Conservation (phyloP, 2,113 vertebrate genomes). For the Heloderma charlesbogerti region DNA sequence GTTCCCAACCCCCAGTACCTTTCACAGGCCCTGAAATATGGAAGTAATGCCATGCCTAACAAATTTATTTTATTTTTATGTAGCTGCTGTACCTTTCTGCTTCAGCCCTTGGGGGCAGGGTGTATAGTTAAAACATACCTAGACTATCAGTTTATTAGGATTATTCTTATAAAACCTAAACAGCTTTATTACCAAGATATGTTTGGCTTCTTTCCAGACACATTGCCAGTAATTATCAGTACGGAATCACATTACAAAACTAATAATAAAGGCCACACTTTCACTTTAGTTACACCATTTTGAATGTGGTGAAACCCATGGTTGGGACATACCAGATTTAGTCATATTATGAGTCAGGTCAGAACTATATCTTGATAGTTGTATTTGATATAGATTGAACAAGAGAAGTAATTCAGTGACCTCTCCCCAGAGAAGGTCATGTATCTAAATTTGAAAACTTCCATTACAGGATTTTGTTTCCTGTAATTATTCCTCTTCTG, state of each 20-base stretch:
- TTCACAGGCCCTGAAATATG: not conserved
- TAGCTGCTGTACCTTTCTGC: not conserved
- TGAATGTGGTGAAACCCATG: not conserved
- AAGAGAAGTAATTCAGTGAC: constrained; percentile 50
- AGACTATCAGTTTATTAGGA: not conserved
- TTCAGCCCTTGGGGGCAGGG: no score
- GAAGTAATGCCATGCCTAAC: not conserved
- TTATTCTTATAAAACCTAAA: not conserved
- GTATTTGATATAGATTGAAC: constrained; percentile 49
- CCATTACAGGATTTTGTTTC: constrained; percentile 56
- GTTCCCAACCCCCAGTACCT: fast-evolving
- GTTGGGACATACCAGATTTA: not conserved
- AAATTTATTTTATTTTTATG: not conserved
- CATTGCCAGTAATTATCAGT: constrained; percentile 33
- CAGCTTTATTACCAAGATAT: constrained; percentile 9
- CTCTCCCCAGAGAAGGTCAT: not conserved
- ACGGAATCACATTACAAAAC: not conserved
- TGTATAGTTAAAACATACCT: not conserved
- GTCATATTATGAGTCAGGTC: constrained; percentile 22
- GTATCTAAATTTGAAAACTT: constrained; percentile 43
- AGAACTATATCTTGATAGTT: constrained; percentile 19
- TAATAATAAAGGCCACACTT: constrained; percentile 5
- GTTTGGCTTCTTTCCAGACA: constrained; percentile 14
- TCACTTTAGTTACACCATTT: not conserved
- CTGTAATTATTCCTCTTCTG: constrained; percentile 43